Evolutionary conservation across 1,140 invertebrate species (phyloP).

Genomic region (Philopotamus ludificatus): DNA sequence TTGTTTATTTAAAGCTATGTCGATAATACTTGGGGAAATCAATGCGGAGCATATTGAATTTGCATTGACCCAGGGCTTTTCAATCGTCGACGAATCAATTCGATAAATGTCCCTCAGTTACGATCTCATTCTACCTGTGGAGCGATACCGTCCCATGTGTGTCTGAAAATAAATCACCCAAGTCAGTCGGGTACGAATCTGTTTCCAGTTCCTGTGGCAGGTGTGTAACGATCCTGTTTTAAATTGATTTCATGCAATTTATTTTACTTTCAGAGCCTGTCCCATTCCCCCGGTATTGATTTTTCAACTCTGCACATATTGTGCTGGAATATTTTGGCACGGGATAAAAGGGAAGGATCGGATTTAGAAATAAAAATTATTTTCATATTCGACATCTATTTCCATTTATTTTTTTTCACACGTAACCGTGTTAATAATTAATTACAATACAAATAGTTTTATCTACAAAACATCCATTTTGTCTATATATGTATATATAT

Average conservation of each 20-base stretch:
- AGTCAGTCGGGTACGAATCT: too few species aligned
- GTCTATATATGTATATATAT: neutral
- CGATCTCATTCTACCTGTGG: too few species aligned
- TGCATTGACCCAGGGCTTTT: too few species aligned
- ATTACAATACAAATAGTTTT: constrained; percentile 25
- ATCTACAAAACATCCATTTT: constrained; percentile 4
- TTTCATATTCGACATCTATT: constrained; percentile 36
- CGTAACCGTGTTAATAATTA: constrained; percentile 15
- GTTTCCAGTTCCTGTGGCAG: constrained; percentile 20
- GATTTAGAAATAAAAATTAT: constrained; percentile 13
- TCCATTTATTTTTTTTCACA: constrained; percentile 26
- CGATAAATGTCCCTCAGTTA: too few species aligned
- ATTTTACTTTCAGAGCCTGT: constrained; percentile 31
- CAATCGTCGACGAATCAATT: too few species aligned
- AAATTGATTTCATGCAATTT: constrained; percentile 38
- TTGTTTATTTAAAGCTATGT: too few species aligned
- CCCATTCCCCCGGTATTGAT: constrained; percentile 7
- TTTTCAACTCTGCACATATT: constrained; percentile 22
- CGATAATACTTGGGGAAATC: too few species aligned
- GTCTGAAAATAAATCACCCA: too few species aligned
- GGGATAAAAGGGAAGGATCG: too few species aligned
- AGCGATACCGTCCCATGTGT: too few species aligned
- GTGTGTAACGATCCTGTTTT: constrained; percentile 21
- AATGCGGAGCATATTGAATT: too few species aligned
- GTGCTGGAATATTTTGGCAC: too few species aligned